A percentile compares a stretch with the other conserved stretches of the same genome.
Evolutionary conservation across 2,797 vertebrate species (phyloP).

Genomic region (Pseudocheirus occidentalis): DNA sequence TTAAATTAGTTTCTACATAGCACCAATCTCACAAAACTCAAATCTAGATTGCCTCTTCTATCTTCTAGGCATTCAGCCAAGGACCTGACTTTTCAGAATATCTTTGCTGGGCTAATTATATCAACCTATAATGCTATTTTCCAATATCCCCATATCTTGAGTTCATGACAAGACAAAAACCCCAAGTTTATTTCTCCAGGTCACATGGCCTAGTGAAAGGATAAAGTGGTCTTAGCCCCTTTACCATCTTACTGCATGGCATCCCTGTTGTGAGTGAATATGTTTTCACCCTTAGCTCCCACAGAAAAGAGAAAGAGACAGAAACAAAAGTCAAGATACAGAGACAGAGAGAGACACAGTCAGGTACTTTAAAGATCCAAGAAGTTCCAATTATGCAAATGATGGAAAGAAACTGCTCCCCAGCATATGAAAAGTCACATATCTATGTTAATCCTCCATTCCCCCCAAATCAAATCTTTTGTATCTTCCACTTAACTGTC

Average conservation of each 20-base stretch:
- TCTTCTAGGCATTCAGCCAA: background rate
- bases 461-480: background rate
- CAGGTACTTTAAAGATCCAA: background rate
- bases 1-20: no score
- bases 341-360: background rate
- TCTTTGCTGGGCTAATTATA: background rate
- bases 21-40: background rate
- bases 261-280: background rate
- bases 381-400: background rate
- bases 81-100: background rate
- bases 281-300: background rate
- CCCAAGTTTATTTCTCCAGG: background rate
- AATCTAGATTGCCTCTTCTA: background rate
- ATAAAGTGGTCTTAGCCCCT: background rate
- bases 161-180: background rate
- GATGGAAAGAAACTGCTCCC: background rate
- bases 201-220: background rate
- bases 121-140: background rate
- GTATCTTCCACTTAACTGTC: background rate
- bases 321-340: background rate
- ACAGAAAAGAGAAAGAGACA: background rate
- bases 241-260: background rate
- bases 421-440: background rate
- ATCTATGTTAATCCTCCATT: background rate
- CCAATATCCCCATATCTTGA: background rate